Evolutionary conservation across 2,113 vertebrate species (phyloP), one percentile per base, ranked within the genome.

Genomic region (Tachuris rubrigastra): DNA sequence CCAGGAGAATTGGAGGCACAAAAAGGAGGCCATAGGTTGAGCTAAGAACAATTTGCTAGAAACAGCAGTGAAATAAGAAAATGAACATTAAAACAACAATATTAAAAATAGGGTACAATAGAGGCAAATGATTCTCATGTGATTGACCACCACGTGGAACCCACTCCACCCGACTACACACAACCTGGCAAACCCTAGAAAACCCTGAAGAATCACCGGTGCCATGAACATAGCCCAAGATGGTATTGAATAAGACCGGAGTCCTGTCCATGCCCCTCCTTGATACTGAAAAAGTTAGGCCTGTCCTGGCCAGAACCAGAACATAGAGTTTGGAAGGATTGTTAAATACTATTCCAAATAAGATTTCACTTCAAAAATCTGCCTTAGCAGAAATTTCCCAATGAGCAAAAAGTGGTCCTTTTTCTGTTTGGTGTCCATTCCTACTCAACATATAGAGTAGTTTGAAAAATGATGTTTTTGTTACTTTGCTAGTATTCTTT

Each of bases 131-230:
- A 27, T 10, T 55, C 21, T 31, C 6, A 5, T 0, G 0, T 4
- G 7, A 28, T 41, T 23, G 21, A 4, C 41, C 41, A 35, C 55
- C 25, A 46, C 0, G 0, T 0, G 0, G 16, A 67, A 17, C 10
- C 5, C 1, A 12, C 0, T 0, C 19, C 0, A 0, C 53, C 28
- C 1, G 0, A 41, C 6, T 7, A 2, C 20, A 1, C 16, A n/a
- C 8, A 52, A 19, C 39, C 39, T 18, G 46, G n/a, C 1, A n/a
- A 75, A 30, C 25, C 9, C 30, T 49, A 8, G 17, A 39, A 41
- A 63, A 41, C 4, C 27, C 39, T 52, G 8, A 28, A 3, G 0
- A 18, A 20, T 9, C 12, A 35, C 7, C 10, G 7, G 14, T 10
- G 10, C 12, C 15, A 6, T 46, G 20, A 24, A 6, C 69, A 41